Conservation (phyloP, 2,797 vertebrate species). For the Semaprochilodus insignis region DNA sequence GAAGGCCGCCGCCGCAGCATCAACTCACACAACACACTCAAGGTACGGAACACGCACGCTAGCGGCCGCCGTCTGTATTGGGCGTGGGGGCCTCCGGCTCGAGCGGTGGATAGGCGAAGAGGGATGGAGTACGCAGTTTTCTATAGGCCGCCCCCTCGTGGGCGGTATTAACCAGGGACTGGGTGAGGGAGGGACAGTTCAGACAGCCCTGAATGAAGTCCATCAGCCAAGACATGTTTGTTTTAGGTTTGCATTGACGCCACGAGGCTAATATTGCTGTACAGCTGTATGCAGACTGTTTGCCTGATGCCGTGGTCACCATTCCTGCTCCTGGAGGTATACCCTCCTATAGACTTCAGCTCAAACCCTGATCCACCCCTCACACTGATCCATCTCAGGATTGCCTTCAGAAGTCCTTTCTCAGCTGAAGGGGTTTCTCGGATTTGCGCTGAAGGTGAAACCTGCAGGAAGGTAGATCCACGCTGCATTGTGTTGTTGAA, state of each 20-base stretch:
- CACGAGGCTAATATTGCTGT: too few relatives aligned
- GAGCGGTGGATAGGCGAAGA: constrained; percentile 43
- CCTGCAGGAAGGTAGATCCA: background rate
- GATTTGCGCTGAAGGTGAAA: too few relatives aligned
- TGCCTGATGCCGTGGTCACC: too few relatives aligned
- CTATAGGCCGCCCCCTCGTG: constrained; percentile 31
- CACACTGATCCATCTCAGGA: too few relatives aligned
- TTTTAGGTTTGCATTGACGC: background rate
- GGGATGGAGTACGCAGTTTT: constrained; percentile 37
- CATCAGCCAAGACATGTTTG: background rate
- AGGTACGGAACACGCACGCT: constrained; percentile 80
- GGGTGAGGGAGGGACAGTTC: background rate
- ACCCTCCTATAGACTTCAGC: too few relatives aligned
- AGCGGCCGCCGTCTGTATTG: constrained; percentile 38
- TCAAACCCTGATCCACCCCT: too few relatives aligned
- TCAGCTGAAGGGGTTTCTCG: too few relatives aligned
- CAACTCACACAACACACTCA: constrained; percentile 90
- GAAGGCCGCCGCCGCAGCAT: constrained; percentile 90
- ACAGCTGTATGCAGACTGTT: background rate
- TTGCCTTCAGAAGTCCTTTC: too few relatives aligned
- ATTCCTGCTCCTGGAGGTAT: too few relatives aligned
- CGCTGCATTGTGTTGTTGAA: background rate
- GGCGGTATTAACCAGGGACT: background rate
- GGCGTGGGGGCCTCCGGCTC: constrained; percentile 38
- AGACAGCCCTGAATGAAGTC: background rate